Percentiles rank a stretch among this genome's conserved stretches.
Evolutionary conservation across 2,113 vertebrate genomes (phyloP).

Genomic region (Phodopus roborovskii): DNA sequence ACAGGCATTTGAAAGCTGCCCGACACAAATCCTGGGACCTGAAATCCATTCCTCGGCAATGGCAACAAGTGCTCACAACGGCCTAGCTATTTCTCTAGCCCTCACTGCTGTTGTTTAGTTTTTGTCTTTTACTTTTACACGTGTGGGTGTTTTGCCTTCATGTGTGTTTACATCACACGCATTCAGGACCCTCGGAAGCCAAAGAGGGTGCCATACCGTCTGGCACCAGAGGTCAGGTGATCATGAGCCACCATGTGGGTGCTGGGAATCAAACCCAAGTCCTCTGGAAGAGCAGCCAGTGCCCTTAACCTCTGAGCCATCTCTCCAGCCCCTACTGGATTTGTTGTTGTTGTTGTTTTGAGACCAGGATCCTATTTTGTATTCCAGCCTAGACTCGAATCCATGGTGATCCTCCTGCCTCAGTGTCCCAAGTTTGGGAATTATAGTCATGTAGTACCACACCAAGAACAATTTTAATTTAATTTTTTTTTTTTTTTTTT

Average conservation of each 20-base stretch:
- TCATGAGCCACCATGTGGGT: too few relatives aligned
- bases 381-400: neutral
- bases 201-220: neutral
- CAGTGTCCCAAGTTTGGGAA: neutral
- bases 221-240: neutral
- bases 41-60: neutral
- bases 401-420: neutral
- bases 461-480: neutral
- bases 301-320: neutral
- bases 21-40: neutral
- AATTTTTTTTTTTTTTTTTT: too few relatives aligned
- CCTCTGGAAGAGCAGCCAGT: neutral
- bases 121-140: neutral
- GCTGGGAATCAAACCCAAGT: neutral
- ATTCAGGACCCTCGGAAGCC: neutral
- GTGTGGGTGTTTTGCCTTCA: neutral
- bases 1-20: neutral
- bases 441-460: neutral
- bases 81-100: neutral
- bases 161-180: neutral
- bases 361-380: neutral
- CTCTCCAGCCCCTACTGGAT: neutral
- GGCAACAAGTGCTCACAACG: neutral
- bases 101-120: neutral
- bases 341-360: neutral